phyloP scores from a whole-genome alignment of 2,888 invertebrate species.

The Drosophila vallismaia region DNA sequence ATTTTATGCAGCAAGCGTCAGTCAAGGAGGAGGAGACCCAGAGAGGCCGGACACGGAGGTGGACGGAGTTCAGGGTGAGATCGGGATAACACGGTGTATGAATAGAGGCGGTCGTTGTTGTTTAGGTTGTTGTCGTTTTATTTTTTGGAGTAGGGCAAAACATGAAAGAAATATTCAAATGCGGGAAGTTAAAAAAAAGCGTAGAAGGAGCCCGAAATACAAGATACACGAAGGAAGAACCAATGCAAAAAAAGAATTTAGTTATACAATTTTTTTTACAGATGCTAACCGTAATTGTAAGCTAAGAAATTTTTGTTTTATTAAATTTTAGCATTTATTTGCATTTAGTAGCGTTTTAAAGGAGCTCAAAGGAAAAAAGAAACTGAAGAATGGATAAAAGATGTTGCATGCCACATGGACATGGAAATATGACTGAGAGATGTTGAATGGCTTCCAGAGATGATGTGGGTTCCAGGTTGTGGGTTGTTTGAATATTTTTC shows the following conservation, averaged over 20 bases:
- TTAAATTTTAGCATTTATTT: slow-evolving; percentile 70
- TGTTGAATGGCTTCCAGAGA: slow-evolving; percentile 15
- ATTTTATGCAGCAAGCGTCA: slow-evolving; percentile 73
- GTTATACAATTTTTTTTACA: slow-evolving; percentile 36
- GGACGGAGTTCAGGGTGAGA: slow-evolving; percentile 49
- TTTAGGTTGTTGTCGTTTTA: slow-evolving; percentile 38
- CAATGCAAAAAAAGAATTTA: slow-evolving; percentile 43
- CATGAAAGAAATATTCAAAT: slow-evolving; percentile 70
- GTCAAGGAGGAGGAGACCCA: slow-evolving; percentile 34
- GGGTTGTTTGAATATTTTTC: slow-evolving; percentile 2
- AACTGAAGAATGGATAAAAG: slow-evolving; percentile 47
- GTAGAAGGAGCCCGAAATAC: slow-evolving; percentile 34
- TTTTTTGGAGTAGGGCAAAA: slow-evolving; percentile 50
- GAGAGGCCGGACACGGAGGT: slow-evolving; percentile 1
- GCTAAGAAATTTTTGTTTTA: slow-evolving; percentile 58
- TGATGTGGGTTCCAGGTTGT: slow-evolving; percentile 1
- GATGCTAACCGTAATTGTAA: slow-evolving; percentile 52
- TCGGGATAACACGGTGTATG: slow-evolving; percentile 57
- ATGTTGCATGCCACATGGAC: slow-evolving; percentile 60
- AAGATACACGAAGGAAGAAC: slow-evolving; percentile 38
- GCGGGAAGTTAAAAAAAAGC: slow-evolving; percentile 21
- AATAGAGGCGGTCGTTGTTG: slow-evolving; percentile 50
- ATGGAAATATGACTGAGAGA: slow-evolving; percentile 10
- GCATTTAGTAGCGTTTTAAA: slow-evolving; percentile 54
- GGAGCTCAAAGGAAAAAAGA: slow-evolving; percentile 27